These are phyloP conservation scores for Agriopis marginaria DNA, from an alignment of 2,888 invertebrate species.

Conservation along the genomic window DNA sequence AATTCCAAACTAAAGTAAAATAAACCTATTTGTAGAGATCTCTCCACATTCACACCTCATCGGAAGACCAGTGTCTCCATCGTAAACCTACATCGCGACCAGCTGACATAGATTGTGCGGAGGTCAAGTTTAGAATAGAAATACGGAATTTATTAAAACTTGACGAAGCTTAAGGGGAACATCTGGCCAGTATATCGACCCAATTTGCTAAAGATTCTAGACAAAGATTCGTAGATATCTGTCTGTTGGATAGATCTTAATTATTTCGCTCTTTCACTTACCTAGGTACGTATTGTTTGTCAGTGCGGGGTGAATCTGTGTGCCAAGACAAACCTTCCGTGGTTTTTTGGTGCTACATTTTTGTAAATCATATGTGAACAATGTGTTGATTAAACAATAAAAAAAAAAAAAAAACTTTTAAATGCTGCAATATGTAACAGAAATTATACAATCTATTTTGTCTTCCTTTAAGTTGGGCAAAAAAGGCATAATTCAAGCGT, in stretches of 20 bases:
- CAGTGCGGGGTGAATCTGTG: too few species aligned
- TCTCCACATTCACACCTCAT: constrained; percentile 28
- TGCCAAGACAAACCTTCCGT: too few species aligned
- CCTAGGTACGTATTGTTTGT: too few species aligned
- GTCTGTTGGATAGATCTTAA: neutral
- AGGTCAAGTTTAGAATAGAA: constrained; percentile 35
- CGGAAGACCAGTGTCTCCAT: constrained; percentile 22
- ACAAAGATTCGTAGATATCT: neutral
- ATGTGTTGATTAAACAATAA: too few species aligned
- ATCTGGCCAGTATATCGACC: constrained; percentile 23
- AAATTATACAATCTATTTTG: neutral
- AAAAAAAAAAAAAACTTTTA: too few species aligned
- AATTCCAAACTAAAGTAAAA: neutral
- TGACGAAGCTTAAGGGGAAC: constrained; percentile 23
- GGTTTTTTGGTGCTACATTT: too few species aligned
- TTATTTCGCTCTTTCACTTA: neutral
- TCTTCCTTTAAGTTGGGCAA: too few species aligned
- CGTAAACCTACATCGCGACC: constrained; percentile 36
- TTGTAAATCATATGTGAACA: too few species aligned
- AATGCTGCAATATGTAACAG: neutral
- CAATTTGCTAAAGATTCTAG: constrained; percentile 17
- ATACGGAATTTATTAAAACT: constrained; percentile 34
- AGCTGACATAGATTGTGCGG: constrained; percentile 34
- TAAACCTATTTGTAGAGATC: constrained; percentile 9
- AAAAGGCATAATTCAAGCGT: too few species aligned